Conservation (phyloP, 2,797 vertebrate species). For the Premnoplex brunnescens region DNA sequence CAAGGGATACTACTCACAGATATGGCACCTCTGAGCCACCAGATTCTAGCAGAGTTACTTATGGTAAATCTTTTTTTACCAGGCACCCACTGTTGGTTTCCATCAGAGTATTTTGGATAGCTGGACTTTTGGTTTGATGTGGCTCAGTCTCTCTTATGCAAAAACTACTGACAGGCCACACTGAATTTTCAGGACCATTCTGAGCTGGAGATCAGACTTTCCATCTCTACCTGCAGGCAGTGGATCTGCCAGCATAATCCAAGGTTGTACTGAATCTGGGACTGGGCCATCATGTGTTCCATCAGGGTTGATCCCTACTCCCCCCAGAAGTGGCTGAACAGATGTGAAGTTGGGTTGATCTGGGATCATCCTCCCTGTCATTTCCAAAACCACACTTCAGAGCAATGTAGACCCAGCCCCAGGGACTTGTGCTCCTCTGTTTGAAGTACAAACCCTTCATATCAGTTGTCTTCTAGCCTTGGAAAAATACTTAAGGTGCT, state of each 20-base stretch:
- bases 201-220: neutral
- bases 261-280: neutral
- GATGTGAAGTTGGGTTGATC: neutral
- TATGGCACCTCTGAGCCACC: neutral
- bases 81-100: neutral
- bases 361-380: neutral
- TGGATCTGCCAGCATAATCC: neutral
- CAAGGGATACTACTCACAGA: neutral
- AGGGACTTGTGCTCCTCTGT: neutral
- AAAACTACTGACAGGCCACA: neutral
- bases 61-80: neutral
- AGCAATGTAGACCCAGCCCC: neutral
- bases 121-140: neutral
- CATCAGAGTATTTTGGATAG: neutral
- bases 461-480: slow-evolving; percentile 34
- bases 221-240: neutral
- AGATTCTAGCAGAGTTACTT: neutral
- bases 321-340: neutral
- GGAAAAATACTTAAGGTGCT: slow-evolving; percentile 62
- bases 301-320: neutral
- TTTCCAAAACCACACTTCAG: neutral
- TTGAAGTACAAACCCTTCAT: slow-evolving; percentile 25
- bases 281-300: neutral
- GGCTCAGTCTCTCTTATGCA: neutral
- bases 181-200: neutral